phyloP scores from a whole-genome alignment of 2,888 invertebrate species.

The Hirtodrosophila alboralis region DNA sequence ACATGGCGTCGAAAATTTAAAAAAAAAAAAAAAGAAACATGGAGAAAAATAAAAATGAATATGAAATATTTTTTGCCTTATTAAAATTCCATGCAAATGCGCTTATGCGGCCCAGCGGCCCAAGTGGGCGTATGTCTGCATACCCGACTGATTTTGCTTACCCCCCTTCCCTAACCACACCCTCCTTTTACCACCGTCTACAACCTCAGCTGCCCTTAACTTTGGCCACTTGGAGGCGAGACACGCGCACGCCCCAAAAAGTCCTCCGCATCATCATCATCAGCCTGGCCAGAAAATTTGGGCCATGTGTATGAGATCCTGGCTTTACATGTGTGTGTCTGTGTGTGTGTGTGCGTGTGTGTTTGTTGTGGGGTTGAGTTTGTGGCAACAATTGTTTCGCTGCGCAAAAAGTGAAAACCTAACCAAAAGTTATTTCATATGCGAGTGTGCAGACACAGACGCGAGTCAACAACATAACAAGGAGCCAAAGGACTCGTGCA shows the following conservation, averaged over 20 bases:
- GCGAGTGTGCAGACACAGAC: constrained; percentile 45
- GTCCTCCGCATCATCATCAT: constrained; percentile 32
- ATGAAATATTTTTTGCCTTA: constrained; percentile 57
- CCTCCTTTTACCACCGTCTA: too few relatives aligned
- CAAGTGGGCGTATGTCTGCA: constrained; percentile 39
- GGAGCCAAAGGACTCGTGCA: constrained; percentile 18
- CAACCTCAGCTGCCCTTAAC: constrained; percentile 25
- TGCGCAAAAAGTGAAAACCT: constrained; percentile 63
- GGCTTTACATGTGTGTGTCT: constrained; percentile 4
- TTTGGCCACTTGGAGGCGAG: constrained; percentile 53
- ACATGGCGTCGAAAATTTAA: constrained; percentile 37
- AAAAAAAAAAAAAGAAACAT: constrained; percentile 9
- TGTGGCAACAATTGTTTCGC: constrained; percentile 73
- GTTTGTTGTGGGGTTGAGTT: constrained; percentile 32
- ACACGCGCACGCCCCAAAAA: constrained; percentile 40
- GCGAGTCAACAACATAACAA: constrained; percentile 30
- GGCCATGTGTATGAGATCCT: constrained; percentile 19
- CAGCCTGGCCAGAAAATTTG: constrained; percentile 46
- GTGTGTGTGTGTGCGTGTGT: constrained; percentile 16
- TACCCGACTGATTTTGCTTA: neutral
- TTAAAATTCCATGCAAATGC: constrained; percentile 78
- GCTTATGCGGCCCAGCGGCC: constrained; percentile 64
- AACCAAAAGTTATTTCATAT: constrained; percentile 75
- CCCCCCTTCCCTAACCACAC: neutral
- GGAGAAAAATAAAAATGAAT: constrained; percentile 13